Conservation (phyloP, 1,140 invertebrate genomes). For the Armadillidium nasatum region DNA sequence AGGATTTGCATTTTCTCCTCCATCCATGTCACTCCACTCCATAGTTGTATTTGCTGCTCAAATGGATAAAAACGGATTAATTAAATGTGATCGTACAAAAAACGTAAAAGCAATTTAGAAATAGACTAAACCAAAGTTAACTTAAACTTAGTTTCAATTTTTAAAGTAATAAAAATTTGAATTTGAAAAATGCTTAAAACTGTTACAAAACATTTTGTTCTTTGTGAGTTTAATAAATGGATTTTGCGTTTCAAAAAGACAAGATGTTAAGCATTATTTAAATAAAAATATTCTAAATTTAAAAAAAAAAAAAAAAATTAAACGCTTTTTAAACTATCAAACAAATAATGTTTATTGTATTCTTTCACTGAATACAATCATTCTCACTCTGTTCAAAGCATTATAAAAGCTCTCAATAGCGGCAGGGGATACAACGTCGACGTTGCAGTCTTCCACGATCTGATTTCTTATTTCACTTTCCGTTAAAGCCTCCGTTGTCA, state of each 20-base stretch:
- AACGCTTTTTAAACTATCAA: too few relatives aligned
- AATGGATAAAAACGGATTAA: background rate
- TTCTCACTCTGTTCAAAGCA: background rate
- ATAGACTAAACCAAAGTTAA: background rate
- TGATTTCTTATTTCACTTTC: background rate
- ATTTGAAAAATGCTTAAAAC: too few relatives aligned
- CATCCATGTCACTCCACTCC: conserved; percentile 23
- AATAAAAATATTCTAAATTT: too few relatives aligned
- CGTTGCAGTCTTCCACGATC: background rate
- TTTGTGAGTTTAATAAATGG: too few relatives aligned
- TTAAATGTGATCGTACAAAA: background rate
- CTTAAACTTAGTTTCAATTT: too few relatives aligned
- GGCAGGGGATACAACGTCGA: background rate
- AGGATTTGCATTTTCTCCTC: conserved; percentile 19
- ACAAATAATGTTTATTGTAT: too few relatives aligned
- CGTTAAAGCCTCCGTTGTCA: background rate
- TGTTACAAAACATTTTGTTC: too few relatives aligned
- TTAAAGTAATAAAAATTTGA: too few relatives aligned
- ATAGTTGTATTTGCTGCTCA: conserved; percentile 17
- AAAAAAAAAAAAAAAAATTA: too few relatives aligned
- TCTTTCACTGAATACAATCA: too few relatives aligned
- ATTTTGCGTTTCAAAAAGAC: too few relatives aligned
- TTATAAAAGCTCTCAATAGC: background rate
- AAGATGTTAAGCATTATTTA: too few relatives aligned
- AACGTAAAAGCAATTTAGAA: background rate